A percentile compares a stretch with the other conserved stretches of the same genome.
These are phyloP conservation scores for Athene noctua DNA, from an alignment of 2,113 vertebrate species.

Conservation along the genomic window DNA sequence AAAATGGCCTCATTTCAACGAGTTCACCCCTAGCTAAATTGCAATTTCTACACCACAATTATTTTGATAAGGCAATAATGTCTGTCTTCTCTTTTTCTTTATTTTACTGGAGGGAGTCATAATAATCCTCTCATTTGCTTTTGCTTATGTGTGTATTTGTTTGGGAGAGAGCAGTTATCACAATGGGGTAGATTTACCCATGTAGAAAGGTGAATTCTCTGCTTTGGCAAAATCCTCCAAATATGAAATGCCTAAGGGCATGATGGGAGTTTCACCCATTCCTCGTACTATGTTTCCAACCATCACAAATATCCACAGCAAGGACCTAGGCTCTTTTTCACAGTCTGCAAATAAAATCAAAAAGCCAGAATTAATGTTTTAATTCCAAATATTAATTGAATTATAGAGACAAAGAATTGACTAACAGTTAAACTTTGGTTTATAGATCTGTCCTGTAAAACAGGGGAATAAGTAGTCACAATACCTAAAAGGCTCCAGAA, in stretches of 20 bases:
- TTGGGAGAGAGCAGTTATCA: not conserved
- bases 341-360: constrained; percentile 71
- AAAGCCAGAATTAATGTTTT: not conserved
- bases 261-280: constrained; percentile 90
- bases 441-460: not conserved
- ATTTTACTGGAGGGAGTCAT: not conserved
- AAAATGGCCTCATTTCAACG: not conserved
- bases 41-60: not conserved
- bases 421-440: not conserved
- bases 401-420: not conserved
- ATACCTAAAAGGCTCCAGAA: not conserved
- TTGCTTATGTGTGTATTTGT: not conserved
- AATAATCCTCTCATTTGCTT: not conserved
- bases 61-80: not conserved
- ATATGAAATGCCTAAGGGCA: constrained; percentile 89
- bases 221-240: constrained; percentile 88
- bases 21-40: not conserved
- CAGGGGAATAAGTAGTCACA: not conserved
- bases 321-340: constrained; percentile 79
- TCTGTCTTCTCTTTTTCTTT: not conserved
- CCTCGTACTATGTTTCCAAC: constrained; percentile 88
- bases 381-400: not conserved
- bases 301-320: constrained; percentile 89
- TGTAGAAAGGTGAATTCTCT: constrained; percentile 91
- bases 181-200: constrained; percentile 73